Evolutionary conservation across 2,797 vertebrate genomes (phyloP).

Genomic region (Paramormyrops hopkinsi): DNA sequence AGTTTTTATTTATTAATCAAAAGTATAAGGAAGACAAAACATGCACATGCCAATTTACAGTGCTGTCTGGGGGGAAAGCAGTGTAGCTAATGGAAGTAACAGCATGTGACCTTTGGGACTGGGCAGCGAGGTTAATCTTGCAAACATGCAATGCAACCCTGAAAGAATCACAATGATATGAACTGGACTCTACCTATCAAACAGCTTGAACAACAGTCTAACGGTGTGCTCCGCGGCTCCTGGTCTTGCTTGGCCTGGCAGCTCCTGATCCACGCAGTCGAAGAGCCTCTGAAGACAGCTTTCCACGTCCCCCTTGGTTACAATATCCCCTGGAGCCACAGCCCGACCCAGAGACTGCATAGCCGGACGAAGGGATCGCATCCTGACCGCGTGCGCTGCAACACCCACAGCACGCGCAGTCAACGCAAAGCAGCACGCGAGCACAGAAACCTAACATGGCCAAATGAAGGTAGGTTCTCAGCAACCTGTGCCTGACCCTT

Average conservation of each 20-base stretch:
- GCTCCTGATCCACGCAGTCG: conserved; percentile 45
- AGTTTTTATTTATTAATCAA: not conserved
- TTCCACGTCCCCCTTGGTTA: conserved; percentile 55
- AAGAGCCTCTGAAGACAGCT: conserved; percentile 61
- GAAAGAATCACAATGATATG: conserved; percentile 4
- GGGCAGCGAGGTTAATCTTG: not conserved
- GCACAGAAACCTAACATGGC: not conserved
- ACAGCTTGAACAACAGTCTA: conserved; percentile 58
- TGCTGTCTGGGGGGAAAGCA: not conserved
- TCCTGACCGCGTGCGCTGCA: conserved; percentile 53
- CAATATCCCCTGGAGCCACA: conserved; percentile 13
- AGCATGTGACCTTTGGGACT: not conserved
- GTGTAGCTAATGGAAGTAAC: not conserved
- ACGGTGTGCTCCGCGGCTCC: conserved; percentile 53
- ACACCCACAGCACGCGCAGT: conserved; percentile 1
- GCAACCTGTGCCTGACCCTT: not conserved
- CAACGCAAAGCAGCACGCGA: not conserved
- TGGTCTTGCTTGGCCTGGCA: conserved; percentile 41
- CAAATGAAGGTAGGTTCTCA: not conserved
- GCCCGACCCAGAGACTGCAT: conserved; percentile 26
- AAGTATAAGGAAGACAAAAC: not conserved
- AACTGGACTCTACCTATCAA: conserved; percentile 58
- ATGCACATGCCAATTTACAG: not conserved
- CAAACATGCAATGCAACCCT: not conserved
- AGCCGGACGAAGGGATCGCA: conserved; percentile 42